phyloP scores from a whole-genome alignment of 1,140 invertebrate genomes.

The Matsumurasca onukii region DNA sequence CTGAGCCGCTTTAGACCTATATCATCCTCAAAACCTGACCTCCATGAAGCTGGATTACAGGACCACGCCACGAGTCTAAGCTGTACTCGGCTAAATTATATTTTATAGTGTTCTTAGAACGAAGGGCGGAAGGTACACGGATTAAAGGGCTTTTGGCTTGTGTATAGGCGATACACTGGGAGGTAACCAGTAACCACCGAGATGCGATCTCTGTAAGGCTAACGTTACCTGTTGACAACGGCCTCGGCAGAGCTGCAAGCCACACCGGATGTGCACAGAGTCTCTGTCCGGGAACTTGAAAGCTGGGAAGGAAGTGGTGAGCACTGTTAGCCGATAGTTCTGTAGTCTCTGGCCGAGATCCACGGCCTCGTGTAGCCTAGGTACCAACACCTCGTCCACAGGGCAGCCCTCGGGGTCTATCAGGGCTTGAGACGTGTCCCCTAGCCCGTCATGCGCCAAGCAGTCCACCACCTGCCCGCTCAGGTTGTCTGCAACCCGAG shows the following conservation, averaged over 20 bases:
- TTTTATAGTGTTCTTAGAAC: too few species aligned
- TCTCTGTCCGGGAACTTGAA: conserved; percentile 79
- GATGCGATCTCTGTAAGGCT: too few species aligned
- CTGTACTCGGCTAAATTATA: too few species aligned
- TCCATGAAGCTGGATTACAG: too few species aligned
- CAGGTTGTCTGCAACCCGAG: conserved; percentile 60
- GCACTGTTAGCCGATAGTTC: not conserved
- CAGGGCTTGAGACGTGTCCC: conserved; percentile 66
- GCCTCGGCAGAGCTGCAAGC: conserved; percentile 64
- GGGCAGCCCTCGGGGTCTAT: conserved; percentile 70
- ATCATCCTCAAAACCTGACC: too few species aligned
- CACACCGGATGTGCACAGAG: conserved; percentile 67
- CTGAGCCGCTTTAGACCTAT: too few species aligned
- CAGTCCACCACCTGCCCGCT: conserved; percentile 71
- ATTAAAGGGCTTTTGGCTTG: too few species aligned
- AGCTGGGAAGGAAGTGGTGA: conserved; percentile 58
- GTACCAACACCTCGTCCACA: conserved; percentile 63
- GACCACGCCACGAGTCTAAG: too few species aligned
- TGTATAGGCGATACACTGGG: too few species aligned
- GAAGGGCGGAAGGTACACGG: too few species aligned
- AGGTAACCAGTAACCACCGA: too few species aligned
- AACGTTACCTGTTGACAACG: conserved; percentile 59
- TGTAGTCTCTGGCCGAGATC: not conserved
- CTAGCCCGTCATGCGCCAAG: conserved; percentile 69
- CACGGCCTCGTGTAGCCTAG: not conserved